These are phyloP conservation scores for Corythornis madagascariensis DNA, from an alignment of 2,113 vertebrate genomes.

Conservation along the genomic window DNA sequence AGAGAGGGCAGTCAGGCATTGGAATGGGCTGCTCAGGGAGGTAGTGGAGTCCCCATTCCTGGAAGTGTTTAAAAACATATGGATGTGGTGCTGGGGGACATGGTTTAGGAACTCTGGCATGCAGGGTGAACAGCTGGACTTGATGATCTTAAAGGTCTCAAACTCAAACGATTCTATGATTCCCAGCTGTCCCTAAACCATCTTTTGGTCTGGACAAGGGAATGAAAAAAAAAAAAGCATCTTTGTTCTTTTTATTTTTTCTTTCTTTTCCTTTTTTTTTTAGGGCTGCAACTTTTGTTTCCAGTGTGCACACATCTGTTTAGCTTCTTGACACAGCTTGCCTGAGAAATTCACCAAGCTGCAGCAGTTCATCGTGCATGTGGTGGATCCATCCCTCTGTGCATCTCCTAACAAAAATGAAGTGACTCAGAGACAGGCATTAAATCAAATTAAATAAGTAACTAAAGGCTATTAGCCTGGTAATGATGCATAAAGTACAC, in stretches of 20 bases:
- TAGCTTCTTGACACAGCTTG: neutral
- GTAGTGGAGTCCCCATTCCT: too few species aligned
- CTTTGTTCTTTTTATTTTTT: rapidly evolving
- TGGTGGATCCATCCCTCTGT: neutral
- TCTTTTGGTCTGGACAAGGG: neutral
- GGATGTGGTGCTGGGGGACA: too few species aligned
- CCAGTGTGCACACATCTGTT: neutral
- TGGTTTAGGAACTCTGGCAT: too few species aligned
- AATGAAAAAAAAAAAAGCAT: neutral
- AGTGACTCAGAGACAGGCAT: neutral
- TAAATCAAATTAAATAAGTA: neutral
- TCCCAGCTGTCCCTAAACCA: neutral
- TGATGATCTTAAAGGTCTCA: too few species aligned
- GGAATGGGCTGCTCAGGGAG: too few species aligned
- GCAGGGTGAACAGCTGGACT: too few species aligned
- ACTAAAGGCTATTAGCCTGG: neutral
- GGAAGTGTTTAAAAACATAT: too few species aligned
- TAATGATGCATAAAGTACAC: neutral
- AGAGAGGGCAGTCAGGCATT: too few species aligned
- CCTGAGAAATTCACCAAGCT: neutral
- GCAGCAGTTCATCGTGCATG: rapidly evolving
- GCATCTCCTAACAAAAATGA: neutral
- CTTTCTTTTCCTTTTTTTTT: neutral
- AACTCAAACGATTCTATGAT: neutral
- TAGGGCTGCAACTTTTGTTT: neutral